phyloP scores from a whole-genome alignment of 2,113 vertebrate genomes.

The Aphelocoma coerulescens region DNA sequence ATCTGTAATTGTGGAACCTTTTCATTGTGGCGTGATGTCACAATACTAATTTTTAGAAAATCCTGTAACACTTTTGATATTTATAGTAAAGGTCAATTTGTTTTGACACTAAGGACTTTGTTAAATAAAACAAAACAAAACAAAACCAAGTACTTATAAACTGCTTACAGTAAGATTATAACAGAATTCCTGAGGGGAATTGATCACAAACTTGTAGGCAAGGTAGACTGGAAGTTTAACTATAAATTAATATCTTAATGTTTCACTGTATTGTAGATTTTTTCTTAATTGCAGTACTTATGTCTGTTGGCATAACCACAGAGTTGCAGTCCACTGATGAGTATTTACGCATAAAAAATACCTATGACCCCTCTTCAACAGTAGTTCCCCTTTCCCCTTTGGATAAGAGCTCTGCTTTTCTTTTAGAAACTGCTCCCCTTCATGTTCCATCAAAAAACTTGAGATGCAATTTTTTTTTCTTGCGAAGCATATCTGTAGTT shows the following conservation, averaged over 20 bases:
- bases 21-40: background rate
- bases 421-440: background rate
- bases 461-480: background rate
- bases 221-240: background rate
- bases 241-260: background rate
- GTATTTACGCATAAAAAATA: background rate
- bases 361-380: background rate
- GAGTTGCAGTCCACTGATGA: background rate
- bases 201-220: background rate
- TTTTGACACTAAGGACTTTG: background rate
- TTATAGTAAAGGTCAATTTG: background rate
- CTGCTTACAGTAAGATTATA: background rate
- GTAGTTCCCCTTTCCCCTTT: background rate
- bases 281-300: background rate
- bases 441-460: background rate
- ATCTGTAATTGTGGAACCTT: background rate
- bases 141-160: background rate
- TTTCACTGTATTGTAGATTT: background rate
- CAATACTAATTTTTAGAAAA: background rate
- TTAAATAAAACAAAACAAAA: background rate
- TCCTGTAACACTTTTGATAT: background rate
- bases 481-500: background rate
- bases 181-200: background rate
- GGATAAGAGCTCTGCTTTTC: background rate
- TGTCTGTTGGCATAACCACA: background rate